These are phyloP conservation scores for Typhlichthys eigenmanni DNA, from an alignment of 2,797 vertebrate species.

Conservation along the genomic window DNA sequence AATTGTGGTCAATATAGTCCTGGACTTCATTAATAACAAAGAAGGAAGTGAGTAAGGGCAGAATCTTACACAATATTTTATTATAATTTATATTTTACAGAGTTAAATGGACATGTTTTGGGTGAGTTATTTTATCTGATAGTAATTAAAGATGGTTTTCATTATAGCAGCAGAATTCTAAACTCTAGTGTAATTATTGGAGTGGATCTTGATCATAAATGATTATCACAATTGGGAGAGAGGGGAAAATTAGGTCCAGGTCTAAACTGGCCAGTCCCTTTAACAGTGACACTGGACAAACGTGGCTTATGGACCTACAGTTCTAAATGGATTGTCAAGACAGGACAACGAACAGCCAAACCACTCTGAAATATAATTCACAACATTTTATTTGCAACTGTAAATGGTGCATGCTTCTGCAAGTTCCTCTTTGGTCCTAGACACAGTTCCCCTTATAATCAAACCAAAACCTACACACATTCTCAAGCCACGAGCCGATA, in stretches of 20 bases:
- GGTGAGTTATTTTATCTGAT: no score
- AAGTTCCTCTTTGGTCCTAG: conserved; percentile 32
- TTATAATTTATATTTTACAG: neutral
- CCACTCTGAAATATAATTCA: neutral
- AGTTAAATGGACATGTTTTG: neutral
- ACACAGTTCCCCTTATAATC: conserved; percentile 2
- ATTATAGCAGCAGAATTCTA: no score
- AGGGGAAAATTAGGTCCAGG: no score
- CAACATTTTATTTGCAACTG: conserved; percentile 7
- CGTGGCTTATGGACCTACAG: conserved; percentile 25
- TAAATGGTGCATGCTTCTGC: conserved; percentile 5
- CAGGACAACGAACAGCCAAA: neutral
- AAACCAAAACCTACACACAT: conserved; percentile 17
- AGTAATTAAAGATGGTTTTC: no score
- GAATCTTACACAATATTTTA: no score
- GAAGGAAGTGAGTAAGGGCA: neutral
- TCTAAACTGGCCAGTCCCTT: no score
- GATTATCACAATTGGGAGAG: no score
- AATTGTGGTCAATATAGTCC: neutral
- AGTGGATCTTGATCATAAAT: no score
- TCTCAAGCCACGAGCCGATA: neutral
- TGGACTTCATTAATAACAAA: conserved; percentile 8
- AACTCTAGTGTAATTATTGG: no score
- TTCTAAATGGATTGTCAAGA: conserved; percentile 32
- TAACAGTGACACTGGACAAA: no score